Base-by-base conservation (phyloP, 2,113 vertebrate genomes). In the Lepus americanus region DNA sequence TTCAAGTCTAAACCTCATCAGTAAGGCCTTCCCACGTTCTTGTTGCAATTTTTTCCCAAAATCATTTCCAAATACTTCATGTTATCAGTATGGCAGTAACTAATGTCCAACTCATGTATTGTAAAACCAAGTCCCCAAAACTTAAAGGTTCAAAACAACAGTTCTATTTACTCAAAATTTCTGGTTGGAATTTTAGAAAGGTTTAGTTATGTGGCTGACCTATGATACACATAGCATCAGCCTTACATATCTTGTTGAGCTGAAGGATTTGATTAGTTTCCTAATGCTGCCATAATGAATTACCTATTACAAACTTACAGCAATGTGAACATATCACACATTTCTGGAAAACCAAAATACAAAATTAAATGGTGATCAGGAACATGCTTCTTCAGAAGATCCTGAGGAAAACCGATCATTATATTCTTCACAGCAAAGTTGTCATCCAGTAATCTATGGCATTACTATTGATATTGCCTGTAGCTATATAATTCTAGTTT, bases 121-220 rank as follows among this genome's bases (percentile, higher is more conserved):
- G 13, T 6, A 87, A 84, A 27, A 59, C 9, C 81, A 69, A 59
- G 1, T 51, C 4, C 39, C 11, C 7, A 59, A 87, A 67, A 19
- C 23, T 59, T 44, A 67, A 25, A 19, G 8, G 27, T 9, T 82
- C 53, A 77, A 83, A 69, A 27, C 8, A 73, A 31, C 27, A 39
- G 33, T 77, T 84, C 6, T 55, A 31, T 92, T 87, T 19, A 51
- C 9, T 88, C 69, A 77, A 19, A 92, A 63, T 36, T 87, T 69
- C 12, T 51, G 20, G 17, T 23, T 6, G 29, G 13, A 76, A 67
- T 76, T 82, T 87, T 36, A n/a, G 0, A 11, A 66, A 87, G 13
- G 7, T 31, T n/a, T 39, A 36, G 29, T 27, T 67, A 39, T 11
- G 23, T 20, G 1, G 19, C 33, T 88, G 20, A n/a, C 27, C n/a